Evolutionary conservation across 2,888 invertebrate species (phyloP).

Genomic region (Aporophyla nigra): DNA sequence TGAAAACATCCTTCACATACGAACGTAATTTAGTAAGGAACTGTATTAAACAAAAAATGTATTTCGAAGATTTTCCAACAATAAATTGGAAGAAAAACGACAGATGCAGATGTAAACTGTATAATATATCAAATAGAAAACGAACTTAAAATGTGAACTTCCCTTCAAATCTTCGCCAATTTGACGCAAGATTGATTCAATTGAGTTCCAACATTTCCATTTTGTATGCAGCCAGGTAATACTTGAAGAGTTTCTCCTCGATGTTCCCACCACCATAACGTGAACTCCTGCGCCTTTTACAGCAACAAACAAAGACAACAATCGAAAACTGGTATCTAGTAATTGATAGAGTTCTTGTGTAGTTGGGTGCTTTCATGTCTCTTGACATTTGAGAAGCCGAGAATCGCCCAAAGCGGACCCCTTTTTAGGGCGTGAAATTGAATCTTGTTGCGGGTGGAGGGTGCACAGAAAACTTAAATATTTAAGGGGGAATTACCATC

Average conservation of each 20-base stretch:
- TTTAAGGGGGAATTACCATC: constrained; percentile 89
- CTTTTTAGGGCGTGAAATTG: constrained; percentile 90
- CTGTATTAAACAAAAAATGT: constrained; percentile 8
- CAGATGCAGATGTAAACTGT: constrained; percentile 27
- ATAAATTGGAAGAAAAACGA: constrained; percentile 9
- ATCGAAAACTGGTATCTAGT: constrained; percentile 68
- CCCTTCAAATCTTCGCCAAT: constrained; percentile 82
- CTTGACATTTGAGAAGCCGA: constrained; percentile 87
- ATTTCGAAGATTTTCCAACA: constrained; percentile 3
- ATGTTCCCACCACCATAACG: constrained; percentile 76
- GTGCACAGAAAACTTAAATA: constrained; percentile 89
- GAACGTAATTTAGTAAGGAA: neutral
- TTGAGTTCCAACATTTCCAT: constrained; percentile 84
- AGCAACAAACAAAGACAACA: constrained; percentile 65
- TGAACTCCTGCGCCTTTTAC: constrained; percentile 74
- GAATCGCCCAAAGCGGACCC: constrained; percentile 85
- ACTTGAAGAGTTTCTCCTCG: constrained; percentile 82
- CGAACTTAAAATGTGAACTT: constrained; percentile 75
- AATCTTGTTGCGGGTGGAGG: constrained; percentile 90
- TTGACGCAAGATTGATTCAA: constrained; percentile 89
- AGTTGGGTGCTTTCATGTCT: constrained; percentile 84
- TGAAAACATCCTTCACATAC: constrained; percentile 54
- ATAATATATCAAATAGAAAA: constrained; percentile 70
- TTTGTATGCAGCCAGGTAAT: constrained; percentile 87
- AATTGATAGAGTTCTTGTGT: constrained; percentile 77